Conservation (phyloP, 2,797 vertebrate genomes). For the Peromyscus melanophrys region DNA sequence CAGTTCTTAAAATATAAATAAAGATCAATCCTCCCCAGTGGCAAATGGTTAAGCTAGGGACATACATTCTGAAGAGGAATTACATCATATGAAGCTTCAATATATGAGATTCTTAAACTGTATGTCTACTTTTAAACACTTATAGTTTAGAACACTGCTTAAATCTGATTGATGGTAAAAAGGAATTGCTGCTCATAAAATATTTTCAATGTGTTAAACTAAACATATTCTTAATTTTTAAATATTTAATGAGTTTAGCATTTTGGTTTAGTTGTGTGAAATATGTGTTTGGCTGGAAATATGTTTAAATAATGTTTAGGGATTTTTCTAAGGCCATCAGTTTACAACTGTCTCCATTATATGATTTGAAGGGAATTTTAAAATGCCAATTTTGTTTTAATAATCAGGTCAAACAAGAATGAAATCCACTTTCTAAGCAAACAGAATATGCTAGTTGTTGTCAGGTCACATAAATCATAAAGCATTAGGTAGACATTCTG, state of each 20-base stretch:
- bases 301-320: not conserved
- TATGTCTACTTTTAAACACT: not conserved
- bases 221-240: not conserved
- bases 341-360: not conserved
- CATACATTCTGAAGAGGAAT: not conserved
- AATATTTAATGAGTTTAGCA: not conserved
- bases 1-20: not conserved
- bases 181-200: not conserved
- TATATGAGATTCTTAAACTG: not conserved
- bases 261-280: not conserved
- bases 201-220: not conserved
- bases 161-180: not conserved
- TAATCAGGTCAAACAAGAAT: not conserved
- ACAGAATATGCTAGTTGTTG: not conserved
- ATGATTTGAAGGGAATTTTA: not conserved
- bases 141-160: not conserved
- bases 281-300: not conserved
- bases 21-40: not conserved
- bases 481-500: not conserved
- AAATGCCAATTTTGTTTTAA: not conserved
- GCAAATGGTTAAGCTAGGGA: not conserved
- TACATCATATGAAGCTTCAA: not conserved
- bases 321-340: not conserved
- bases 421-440: not conserved
- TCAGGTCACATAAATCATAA: not conserved